Conservation (phyloP, 2,797 vertebrate genomes). For the Alauda arvensis region DNA sequence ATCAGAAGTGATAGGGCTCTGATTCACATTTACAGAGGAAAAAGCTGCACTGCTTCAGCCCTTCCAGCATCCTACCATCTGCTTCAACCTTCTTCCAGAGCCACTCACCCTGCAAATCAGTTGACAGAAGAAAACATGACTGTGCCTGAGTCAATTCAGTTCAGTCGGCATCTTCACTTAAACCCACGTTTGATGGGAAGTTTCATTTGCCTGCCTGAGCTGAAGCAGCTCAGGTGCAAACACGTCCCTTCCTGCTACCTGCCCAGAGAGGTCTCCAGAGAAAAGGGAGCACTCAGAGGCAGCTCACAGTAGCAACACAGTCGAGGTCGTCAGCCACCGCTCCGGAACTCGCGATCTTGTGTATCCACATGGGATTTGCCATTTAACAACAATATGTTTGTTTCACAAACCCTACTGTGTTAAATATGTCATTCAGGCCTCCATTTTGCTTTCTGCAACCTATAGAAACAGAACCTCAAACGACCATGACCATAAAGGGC, state of each 20-base stretch:
- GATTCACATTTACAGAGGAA: constrained; percentile 43
- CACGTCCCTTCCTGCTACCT: not conserved
- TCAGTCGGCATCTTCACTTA: not conserved
- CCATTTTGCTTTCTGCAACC: not conserved
- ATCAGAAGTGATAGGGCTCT: constrained; percentile 23
- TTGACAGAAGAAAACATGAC: constrained; percentile 18
- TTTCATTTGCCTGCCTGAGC: not conserved
- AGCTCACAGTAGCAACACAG: not conserved
- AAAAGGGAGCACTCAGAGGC: not conserved
- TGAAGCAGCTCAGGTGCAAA: not conserved
- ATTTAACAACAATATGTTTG: not conserved
- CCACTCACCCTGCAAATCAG: constrained; percentile 23
- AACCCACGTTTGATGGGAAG: not conserved
- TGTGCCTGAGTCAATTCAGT: not conserved
- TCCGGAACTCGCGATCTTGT: not conserved
- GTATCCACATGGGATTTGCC: not conserved
- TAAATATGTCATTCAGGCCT: not conserved
- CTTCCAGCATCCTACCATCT: constrained; percentile 42
- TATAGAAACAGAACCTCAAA: not conserved
- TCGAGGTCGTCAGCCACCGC: fast-evolving
- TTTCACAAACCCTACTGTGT: not conserved
- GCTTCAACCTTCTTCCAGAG: constrained; percentile 25
- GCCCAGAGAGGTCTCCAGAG: not conserved
- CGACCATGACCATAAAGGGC: not conserved
- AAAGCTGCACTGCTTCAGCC: constrained; percentile 22